A percentile compares a stretch with the other conserved stretches of the same genome.
phyloP scores from a whole-genome alignment of 2,797 vertebrate genomes.

The Peromyscus nudipes region DNA sequence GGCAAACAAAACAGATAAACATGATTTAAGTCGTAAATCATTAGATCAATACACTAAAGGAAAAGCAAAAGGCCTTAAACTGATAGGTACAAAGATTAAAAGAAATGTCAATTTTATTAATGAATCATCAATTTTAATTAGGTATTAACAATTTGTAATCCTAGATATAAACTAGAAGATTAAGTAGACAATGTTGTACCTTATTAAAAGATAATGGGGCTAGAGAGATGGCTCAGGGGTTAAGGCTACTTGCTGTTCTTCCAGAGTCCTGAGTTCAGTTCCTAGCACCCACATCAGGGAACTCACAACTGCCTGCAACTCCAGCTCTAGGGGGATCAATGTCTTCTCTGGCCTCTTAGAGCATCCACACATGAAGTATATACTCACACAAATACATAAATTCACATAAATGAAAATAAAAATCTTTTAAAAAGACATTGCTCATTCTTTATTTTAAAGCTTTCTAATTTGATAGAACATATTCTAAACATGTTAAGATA shows the following conservation, averaged over 20 bases:
- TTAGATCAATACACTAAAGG: slow-evolving; percentile 28
- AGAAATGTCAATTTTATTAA: slow-evolving; percentile 41
- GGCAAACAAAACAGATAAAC: slow-evolving; percentile 28
- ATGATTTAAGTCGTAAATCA: slow-evolving; percentile 31
- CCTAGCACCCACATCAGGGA: background rate
- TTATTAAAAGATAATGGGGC: background rate
- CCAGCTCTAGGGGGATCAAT: background rate
- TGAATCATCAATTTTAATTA: slow-evolving; percentile 25
- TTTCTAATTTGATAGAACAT: slow-evolving; percentile 59
- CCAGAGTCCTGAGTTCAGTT: background rate
- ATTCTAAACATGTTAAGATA: slow-evolving; percentile 77
- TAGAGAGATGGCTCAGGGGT: background rate
- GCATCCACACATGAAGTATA: background rate
- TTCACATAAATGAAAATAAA: background rate
- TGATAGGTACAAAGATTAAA: slow-evolving; percentile 37
- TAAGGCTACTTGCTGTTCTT: background rate
- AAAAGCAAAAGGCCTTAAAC: slow-evolving; percentile 54
- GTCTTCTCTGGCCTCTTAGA: background rate
- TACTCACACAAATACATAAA: background rate
- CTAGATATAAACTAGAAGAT: slow-evolving; percentile 31
- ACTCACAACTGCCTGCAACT: background rate
- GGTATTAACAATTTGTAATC: slow-evolving; percentile 32
- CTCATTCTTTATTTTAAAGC: background rate
- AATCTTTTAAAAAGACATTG: background rate
- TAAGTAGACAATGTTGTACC: slow-evolving; percentile 2